Base-by-base conservation (phyloP, 2,888 invertebrate genomes). In the Sussaba pulchella region DNA sequence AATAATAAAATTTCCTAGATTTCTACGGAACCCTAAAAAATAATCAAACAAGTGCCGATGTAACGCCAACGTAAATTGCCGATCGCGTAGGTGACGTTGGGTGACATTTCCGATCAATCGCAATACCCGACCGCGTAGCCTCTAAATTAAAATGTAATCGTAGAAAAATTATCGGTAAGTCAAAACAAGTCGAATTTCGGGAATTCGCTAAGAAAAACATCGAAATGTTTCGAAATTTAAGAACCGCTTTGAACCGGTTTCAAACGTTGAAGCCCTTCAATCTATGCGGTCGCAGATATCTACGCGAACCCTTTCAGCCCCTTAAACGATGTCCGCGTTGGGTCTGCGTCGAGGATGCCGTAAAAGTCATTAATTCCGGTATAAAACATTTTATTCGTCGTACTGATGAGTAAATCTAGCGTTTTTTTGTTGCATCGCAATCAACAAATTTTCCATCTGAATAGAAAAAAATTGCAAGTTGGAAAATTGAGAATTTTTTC, bases 331-430 rank as follows among this genome's bases (percentile, higher is more conserved):
- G 90, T 83, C 90, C 90, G 8, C 82, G 83, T 84, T 90, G 90
- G 90, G 90, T 90, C 9, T 90, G 90, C 63, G 89, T 89, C 10
- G 90, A 90, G 73, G 90, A 90, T 67, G 90, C 90, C 1, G 87
- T 90, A 0, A 90, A 89, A 78, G 83, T 88, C 14, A 86, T 90
- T 14, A 89, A 89, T 82, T 90, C 90, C 72, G 90, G 90, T 90
- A 81, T 82, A 19, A 50, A 21, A n/a, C 31, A 5, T 31, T 5
- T 5, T 6, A 5, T 31, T 6, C 31, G 31, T 31, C 2, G 6
- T 5, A 31, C 6, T 31, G 6, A 31, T 31, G 31, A 31, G 4
- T 6, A 5, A 5, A 31, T 31, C 31, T 5, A 2, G 4, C 2
- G 6, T 31, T 6, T 31, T 31, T 31, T 31, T 31, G 2, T 31